A percentile compares a stretch with the other conserved stretches of the same genome.
Conservation (phyloP, 1,140 invertebrate genomes). For the Microplitis demolitor region DNA sequence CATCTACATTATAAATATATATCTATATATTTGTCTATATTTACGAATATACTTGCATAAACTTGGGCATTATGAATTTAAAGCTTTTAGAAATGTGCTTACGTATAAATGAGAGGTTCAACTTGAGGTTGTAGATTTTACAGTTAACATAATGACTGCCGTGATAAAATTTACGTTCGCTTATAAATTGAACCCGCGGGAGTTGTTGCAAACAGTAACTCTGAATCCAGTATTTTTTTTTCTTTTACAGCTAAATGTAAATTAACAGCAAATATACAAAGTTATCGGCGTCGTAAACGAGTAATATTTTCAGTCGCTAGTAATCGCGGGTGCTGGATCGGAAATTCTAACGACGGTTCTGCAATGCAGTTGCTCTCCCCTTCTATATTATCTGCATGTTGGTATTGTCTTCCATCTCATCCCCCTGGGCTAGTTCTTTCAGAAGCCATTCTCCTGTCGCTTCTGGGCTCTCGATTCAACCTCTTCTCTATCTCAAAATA, state of each 20-base stretch:
- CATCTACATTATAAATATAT: neutral
- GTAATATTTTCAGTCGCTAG: neutral
- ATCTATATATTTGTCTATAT: neutral
- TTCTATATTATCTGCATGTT: neutral
- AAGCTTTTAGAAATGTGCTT: neutral
- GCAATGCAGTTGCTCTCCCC: slow-evolving; percentile 29
- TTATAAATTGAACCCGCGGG: too few relatives aligned
- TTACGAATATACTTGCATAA: slow-evolving; percentile 1
- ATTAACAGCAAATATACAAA: too few relatives aligned
- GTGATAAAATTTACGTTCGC: neutral
- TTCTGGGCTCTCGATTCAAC: slow-evolving; percentile 1
- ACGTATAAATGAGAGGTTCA: neutral
- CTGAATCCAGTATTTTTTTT: too few relatives aligned
- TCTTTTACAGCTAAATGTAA: too few relatives aligned
- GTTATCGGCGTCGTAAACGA: neutral
- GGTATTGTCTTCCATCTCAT: neutral
- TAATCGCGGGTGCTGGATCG: slow-evolving; percentile 12
- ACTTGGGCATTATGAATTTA: neutral
- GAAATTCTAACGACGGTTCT: slow-evolving; percentile 26
- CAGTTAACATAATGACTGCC: neutral
- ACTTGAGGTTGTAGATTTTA: neutral
- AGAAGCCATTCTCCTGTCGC: neutral
- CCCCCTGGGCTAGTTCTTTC: neutral
- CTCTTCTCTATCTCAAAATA: neutral
- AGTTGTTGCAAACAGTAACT: too few relatives aligned